Conservation (phyloP, 2,113 vertebrate species). For the Macrotus californicus region DNA sequence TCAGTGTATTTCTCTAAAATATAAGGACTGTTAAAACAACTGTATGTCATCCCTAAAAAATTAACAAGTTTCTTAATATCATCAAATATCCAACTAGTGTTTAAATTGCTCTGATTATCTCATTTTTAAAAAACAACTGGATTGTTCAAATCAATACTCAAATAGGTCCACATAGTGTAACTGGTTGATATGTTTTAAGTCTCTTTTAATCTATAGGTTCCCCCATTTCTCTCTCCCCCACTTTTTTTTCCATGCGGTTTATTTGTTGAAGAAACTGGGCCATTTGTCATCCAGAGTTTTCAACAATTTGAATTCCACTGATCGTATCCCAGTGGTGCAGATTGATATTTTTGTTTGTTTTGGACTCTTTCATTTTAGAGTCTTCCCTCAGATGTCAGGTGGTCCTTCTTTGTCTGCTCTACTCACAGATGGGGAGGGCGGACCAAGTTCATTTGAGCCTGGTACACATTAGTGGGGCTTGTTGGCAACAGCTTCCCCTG, state of each 20-base stretch:
- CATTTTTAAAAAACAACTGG: not conserved
- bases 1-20: not conserved
- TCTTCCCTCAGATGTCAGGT: not conserved
- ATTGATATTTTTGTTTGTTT: not conserved
- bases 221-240: not conserved
- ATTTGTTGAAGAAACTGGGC: not conserved
- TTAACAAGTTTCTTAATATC: not conserved
- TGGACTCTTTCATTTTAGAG: not conserved
- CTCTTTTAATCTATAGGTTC: not conserved
- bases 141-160: not conserved
- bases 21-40: not conserved
- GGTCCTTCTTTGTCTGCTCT: not conserved
- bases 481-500: not conserved
- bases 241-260: not conserved
- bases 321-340: not conserved
- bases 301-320: not conserved
- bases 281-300: not conserved
- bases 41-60: not conserved
- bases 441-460: not conserved
- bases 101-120: not conserved
- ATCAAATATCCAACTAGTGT: not conserved
- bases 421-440: not conserved
- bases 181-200: not conserved
- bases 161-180: not conserved
- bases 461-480: fast-evolving